Evolutionary conservation across 2,888 invertebrate genomes (phyloP).

Genomic region (Ichneumoninae sp.): DNA sequence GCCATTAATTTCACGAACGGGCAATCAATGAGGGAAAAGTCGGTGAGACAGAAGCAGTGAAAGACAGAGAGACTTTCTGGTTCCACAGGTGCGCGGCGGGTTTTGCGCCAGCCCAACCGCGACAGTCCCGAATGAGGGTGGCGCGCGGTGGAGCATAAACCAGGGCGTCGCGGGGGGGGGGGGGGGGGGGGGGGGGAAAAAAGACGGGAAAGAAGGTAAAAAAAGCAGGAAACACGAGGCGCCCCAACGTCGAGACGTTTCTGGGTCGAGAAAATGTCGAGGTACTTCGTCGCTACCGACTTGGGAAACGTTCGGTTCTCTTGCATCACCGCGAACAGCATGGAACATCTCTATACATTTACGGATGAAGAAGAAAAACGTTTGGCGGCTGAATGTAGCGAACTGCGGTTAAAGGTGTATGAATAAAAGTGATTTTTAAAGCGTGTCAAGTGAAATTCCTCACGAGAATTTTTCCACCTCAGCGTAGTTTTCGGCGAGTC

Average conservation of each 20-base stretch:
- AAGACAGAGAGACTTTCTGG: constrained; percentile 20
- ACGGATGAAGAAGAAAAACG: constrained; percentile 25
- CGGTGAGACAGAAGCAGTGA: constrained; percentile 26
- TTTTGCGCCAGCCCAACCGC: constrained; percentile 59
- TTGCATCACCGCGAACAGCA: constrained; percentile 67
- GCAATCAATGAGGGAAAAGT: constrained; percentile 77
- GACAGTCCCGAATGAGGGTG: constrained; percentile 52
- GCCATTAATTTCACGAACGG: constrained; percentile 82
- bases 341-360: not conserved
- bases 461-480: not conserved
- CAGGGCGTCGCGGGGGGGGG: constrained; percentile 40
- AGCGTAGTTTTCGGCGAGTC: not conserved
- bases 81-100: constrained; percentile 68
- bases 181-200: too few species aligned
- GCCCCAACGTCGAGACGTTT: constrained; percentile 60
- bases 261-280: constrained; percentile 43
- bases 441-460: not conserved
- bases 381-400: constrained; percentile 26
- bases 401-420: not conserved
- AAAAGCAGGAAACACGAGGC: constrained; percentile 64
- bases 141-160: constrained; percentile 56
- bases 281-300: constrained; percentile 65
- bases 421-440: constrained; percentile 5
- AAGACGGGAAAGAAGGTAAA: too few species aligned
- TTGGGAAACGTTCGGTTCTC: constrained; percentile 69